Percentiles rank a stretch among this genome's conserved stretches.
phyloP scores from a whole-genome alignment of 2,113 vertebrate species.

The Callipepla squamata region DNA sequence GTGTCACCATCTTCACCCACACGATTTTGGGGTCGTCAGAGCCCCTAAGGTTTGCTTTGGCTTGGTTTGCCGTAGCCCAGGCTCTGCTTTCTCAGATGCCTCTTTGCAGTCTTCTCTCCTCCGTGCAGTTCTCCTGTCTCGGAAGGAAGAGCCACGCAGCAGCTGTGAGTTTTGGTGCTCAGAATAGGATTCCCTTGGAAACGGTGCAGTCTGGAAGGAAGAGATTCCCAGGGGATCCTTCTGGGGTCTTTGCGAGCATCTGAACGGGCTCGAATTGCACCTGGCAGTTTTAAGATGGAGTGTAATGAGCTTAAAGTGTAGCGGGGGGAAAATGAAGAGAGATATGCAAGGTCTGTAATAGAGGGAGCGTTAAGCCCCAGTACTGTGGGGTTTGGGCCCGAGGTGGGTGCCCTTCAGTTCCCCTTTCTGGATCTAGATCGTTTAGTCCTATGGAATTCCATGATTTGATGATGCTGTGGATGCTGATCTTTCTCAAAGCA shows the following conservation, averaged over 20 bases:
- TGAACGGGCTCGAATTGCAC: neutral
- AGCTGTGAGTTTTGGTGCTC: neutral
- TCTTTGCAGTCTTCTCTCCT: neutral
- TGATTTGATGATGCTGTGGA: neutral
- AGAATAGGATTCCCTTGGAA: neutral
- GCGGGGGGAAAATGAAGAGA: neutral
- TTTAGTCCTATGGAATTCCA: too few species aligned
- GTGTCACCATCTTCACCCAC: neutral
- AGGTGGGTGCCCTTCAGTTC: neutral
- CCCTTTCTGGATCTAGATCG: neutral
- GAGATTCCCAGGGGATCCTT: neutral
- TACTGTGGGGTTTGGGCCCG: too few species aligned
- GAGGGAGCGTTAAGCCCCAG: neutral
- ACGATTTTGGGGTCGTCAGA: accelerated
- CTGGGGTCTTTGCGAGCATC: accelerated
- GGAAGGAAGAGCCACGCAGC: neutral
- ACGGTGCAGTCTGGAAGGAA: accelerated
- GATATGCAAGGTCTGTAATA: neutral
- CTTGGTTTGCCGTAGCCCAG: too few species aligned
- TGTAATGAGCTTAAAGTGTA: neutral
- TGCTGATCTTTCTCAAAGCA: neutral
- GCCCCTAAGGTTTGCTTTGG: neutral
- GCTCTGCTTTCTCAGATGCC: neutral
- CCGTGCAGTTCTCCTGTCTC: neutral
- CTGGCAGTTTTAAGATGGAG: neutral